Conservation (phyloP, 2,113 vertebrate species). For the Lota lota region DNA sequence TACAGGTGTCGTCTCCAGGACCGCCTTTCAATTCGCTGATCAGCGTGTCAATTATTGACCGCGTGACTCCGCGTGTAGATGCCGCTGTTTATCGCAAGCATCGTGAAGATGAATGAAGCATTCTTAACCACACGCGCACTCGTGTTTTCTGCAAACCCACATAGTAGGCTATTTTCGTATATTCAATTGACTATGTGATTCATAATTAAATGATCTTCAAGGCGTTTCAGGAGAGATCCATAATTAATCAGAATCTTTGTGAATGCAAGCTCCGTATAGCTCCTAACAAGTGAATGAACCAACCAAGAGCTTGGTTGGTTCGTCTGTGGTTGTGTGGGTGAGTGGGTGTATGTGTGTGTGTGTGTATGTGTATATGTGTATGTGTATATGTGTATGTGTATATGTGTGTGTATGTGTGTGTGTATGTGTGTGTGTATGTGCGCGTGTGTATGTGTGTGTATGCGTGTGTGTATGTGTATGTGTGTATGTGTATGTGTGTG, state of each 20-base stretch:
- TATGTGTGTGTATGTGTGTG: too few species aligned
- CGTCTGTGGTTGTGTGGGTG: conserved; percentile 9
- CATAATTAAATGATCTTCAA: conserved; percentile 2
- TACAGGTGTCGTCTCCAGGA: conserved; percentile 54
- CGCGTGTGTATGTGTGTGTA: neutral
- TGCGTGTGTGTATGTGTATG: too few species aligned
- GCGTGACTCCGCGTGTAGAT: too few species aligned
- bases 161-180: too few species aligned
- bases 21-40: neutral
- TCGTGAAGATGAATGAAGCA: too few species aligned
- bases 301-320: conserved; percentile 5
- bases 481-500: conserved; percentile 11
- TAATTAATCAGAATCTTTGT: neutral
- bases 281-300: neutral
- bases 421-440: conserved; percentile 21
- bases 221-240: neutral
- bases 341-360: conserved; percentile 24
- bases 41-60: too few species aligned
- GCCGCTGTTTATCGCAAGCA: neutral
- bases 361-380: neutral
- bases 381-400: too few species aligned
- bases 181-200: neutral
- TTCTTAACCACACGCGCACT: too few species aligned
- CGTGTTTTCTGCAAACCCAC: too few species aligned
- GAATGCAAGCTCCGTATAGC: conserved; percentile 1